Base-by-base conservation (phyloP, 92 coral and sea anemone genomes). In the Epizoanthus illoricatus region DNA sequence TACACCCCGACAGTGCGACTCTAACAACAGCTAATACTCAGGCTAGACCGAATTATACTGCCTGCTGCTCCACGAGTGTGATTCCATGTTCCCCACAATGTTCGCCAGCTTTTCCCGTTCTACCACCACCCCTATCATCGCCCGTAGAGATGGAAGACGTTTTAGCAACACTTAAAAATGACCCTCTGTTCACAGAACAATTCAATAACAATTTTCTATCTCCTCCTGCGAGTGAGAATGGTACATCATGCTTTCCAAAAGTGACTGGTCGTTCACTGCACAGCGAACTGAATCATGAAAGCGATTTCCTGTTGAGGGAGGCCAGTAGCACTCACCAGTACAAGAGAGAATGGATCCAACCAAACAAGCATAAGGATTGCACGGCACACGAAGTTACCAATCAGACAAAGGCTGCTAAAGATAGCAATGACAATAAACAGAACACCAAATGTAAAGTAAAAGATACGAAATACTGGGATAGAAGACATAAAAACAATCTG, bases 401-500 rank as follows among this genome's bases (percentile, higher is more conserved):
- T 57, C 66, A 55, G 52, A 16, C 8, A 74, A 13, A 5, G 17
- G 23, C 5, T 4, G 65, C 16, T 56, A 40, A 24, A 21, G 65
- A 74, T 28, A 36, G 39, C 5, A 58, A 24, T 45, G 52, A 7
- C 7, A 45, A 45, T 39, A 19, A 36, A 24, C 20, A 49, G 43
- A 33, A 5, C 17, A 0, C 18, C 0, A 65, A 56, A 2, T 42
- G 65, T 12, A 76, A 59, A 61, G 17, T 59, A 9, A 76, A 76
- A 42, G 81, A 76, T 58, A 40, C 39, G 4, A 59, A 49, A 7
- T 76, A 76, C 69, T 76, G 81, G 81, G 62, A 60, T 8, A 76
- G 67, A 76, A 60, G 81, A 76, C 64, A 60, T 10, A 76, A 20
- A 19, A 76, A 76, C 56, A 76, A 76, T 13, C 40, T 60, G 45